Evolutionary conservation across 2,888 invertebrate genomes (phyloP).

Genomic region (Auanema sp.): DNA sequence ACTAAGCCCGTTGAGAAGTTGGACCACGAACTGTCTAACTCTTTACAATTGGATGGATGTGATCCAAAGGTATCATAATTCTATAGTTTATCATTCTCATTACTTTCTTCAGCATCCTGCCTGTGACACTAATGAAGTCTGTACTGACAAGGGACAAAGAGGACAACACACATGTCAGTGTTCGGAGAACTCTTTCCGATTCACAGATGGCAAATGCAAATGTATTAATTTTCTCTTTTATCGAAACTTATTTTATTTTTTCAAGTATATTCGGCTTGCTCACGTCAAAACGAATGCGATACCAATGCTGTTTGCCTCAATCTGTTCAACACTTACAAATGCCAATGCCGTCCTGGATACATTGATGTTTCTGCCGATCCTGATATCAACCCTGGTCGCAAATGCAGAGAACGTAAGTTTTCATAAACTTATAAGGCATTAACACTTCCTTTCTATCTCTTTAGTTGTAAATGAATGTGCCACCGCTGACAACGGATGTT

Average conservation of each 20-base stretch:
- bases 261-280: conserved; percentile 56
- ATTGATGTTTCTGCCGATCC: conserved; percentile 60
- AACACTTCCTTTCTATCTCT: conserved; percentile 16
- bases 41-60: conserved; percentile 48
- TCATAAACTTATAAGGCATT: neutral
- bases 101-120: conserved; percentile 23
- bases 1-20: conserved; percentile 45
- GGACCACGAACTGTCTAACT: conserved; percentile 23
- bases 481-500: conserved; percentile 56
- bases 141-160: conserved; percentile 36
- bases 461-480: conserved; percentile 64
- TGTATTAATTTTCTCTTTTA: conserved; percentile 14
- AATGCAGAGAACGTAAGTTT: conserved; percentile 61
- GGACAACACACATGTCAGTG: conserved; percentile 59
- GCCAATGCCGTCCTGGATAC: conserved; percentile 61
- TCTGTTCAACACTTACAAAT: conserved; percentile 59
- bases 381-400: conserved; percentile 54
- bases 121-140: conserved; percentile 56
- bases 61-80: conserved; percentile 25
- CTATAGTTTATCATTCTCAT: neutral
- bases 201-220: conserved; percentile 59
- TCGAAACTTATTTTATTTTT: neutral
- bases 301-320: conserved; percentile 61
- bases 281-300: conserved; percentile 49
- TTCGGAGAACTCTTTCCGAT: conserved; percentile 52